Base-by-base conservation (phyloP, 1,140 invertebrate genomes). In the Telenomus remus region DNA sequence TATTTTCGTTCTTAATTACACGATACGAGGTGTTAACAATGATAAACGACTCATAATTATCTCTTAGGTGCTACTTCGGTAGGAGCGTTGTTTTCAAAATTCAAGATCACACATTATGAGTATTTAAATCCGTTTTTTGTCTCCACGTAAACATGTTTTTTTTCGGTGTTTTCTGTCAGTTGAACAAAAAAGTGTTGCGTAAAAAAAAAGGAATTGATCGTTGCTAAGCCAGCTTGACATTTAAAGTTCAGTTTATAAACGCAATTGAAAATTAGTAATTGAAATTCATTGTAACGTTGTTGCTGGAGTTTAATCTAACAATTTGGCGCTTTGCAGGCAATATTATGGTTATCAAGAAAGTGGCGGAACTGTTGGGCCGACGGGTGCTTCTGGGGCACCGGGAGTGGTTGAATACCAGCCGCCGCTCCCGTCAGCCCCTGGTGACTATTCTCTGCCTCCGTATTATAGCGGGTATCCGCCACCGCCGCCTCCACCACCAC, bases 401-500 rank as follows among this genome's bases (percentile, higher is more conserved):
- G 84, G 84, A 48, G 79, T 87, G 13, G 83, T 87, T 11, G 85
- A 88, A 47, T 88, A 87, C 44, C 86, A 83, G 50, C 79, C 86
- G 44, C 85, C 82, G 39, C 82, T 86, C 48, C 85, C 83, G 34
- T 81, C 86, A 27, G 84, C 84, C 16, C 85, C 82, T 14, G 82
- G 82, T 2, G 87, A 82, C 63, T 85, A 86, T 75, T 82, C 85
- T 12, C 57, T 84, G 51, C 85, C 82, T 11, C 85, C 82, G 4
- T 84, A 87, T 76, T 88, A 89, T 81, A 90, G 85, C 79, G 91
- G 87, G 80, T 91, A 90, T 75, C 91, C 90, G 81, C 89, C 92
- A 8, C 93, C 93, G 74, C 93, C 93, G 75, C 91, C 92, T 54
- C 90, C 92, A 49, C 93, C 93, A 73, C 91, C 92, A 63, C 91